phyloP scores from a whole-genome alignment of 2,797 vertebrate genomes.

The Somateria mollissima region DNA sequence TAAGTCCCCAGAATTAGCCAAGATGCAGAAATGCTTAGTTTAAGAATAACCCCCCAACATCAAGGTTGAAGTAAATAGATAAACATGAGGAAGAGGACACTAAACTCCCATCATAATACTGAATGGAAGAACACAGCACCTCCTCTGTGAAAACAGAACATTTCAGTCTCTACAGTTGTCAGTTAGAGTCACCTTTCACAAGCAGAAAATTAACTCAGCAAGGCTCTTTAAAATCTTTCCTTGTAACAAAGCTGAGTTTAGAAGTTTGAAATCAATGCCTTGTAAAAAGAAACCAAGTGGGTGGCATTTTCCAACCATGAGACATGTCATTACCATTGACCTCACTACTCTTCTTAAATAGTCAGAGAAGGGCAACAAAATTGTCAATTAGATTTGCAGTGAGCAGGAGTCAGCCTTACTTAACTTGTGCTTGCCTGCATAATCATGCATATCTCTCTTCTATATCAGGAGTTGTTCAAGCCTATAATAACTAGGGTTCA shows the following conservation, averaged over 20 bases:
- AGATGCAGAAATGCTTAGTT: not conserved
- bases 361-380: conserved; percentile 80
- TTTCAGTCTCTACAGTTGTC: not conserved
- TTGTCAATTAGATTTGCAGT: conserved; percentile 81
- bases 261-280: conserved; percentile 74
- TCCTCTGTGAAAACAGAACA: not conserved
- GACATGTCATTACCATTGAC: conserved; percentile 79
- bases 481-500: conserved; percentile 78
- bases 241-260: conserved; percentile 71
- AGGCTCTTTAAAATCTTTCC: conserved; percentile 16
- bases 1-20: not conserved
- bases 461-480: conserved; percentile 73
- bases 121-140: not conserved
- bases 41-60: not conserved
- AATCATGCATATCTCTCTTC: conserved; percentile 77
- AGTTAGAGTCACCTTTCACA: conserved; percentile 24
- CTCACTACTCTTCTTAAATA: conserved; percentile 80
- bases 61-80: not conserved
- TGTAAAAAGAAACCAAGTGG: conserved; percentile 70
- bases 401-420: conserved; percentile 69
- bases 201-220: conserved; percentile 28
- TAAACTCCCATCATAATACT: not conserved
- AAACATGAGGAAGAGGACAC: not conserved
- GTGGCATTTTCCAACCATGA: conserved; percentile 74
- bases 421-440: conserved; percentile 72